These are phyloP conservation scores for Taurulus bubalis DNA, from an alignment of 2,113 vertebrate genomes.

Conservation along the genomic window DNA sequence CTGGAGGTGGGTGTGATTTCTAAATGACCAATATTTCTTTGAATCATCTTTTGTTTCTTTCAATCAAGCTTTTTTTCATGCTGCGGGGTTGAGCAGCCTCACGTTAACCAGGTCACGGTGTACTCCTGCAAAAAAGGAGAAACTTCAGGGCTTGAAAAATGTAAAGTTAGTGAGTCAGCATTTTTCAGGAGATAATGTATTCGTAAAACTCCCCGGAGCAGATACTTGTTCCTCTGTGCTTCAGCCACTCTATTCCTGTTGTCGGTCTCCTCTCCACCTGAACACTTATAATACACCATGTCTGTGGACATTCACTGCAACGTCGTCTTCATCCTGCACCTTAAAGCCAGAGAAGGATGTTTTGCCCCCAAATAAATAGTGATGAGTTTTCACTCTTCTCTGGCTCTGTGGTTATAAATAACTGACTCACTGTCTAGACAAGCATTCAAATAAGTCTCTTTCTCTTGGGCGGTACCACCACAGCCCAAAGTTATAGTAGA, in stretches of 20 bases:
- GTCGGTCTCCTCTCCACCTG: neutral
- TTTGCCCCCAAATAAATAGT: slow-evolving; percentile 7
- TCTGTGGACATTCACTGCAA: neutral
- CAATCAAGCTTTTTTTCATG: slow-evolving; percentile 3
- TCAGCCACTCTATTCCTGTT: neutral
- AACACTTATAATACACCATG: neutral
- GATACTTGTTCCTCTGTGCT: slow-evolving; percentile 25
- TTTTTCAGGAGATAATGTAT: slow-evolving; percentile 55
- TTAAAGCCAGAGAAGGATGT: slow-evolving; percentile 10
- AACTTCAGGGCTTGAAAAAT: slow-evolving; percentile 19
- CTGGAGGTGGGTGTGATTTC: slow-evolving; percentile 3
- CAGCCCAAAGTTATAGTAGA: slow-evolving; percentile 19
- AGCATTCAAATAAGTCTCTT: slow-evolving; percentile 23
- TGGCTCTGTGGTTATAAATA: slow-evolving; percentile 48
- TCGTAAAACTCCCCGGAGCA: slow-evolving; percentile 41
- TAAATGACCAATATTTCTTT: neutral
- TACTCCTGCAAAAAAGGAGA: slow-evolving; percentile 26
- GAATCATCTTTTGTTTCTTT: slow-evolving; percentile 2
- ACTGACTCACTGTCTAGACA: slow-evolving; percentile 49
- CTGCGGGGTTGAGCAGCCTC: neutral
- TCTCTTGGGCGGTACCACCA: slow-evolving; percentile 18
- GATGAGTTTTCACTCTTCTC: slow-evolving; percentile 2
- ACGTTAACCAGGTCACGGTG: slow-evolving; percentile 44
- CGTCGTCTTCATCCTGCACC: neutral
- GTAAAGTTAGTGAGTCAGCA: slow-evolving; percentile 55